Evolutionary conservation across 2,888 invertebrate genomes (phyloP).

Genomic region (Troglohyphantes excavatus): DNA sequence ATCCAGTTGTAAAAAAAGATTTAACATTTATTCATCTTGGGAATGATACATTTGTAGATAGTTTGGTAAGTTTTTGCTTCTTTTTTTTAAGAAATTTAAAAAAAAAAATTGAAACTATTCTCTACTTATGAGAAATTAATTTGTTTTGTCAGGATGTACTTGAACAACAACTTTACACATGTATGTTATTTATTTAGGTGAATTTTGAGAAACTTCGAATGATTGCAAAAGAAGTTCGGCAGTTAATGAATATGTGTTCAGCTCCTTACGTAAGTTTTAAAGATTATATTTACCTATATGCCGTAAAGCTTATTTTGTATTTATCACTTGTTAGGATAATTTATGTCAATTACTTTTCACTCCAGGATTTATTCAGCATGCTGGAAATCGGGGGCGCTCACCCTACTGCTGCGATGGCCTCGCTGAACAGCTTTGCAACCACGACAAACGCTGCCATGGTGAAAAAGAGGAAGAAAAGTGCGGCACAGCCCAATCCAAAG

Average conservation of each 20-base stretch:
- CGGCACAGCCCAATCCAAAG: slow-evolving; percentile 95
- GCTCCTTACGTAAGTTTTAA: slow-evolving; percentile 77
- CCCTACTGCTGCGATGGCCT: slow-evolving; percentile 93
- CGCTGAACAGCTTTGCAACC: slow-evolving; percentile 85
- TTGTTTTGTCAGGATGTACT: background rate
- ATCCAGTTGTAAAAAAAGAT: slow-evolving; percentile 87
- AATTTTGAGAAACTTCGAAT: slow-evolving; percentile 99
- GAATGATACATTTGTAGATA: slow-evolving; percentile 94
- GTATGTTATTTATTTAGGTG: slow-evolving; percentile 82
- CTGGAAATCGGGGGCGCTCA: slow-evolving; percentile 93
- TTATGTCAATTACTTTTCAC: background rate
- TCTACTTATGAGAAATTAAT: background rate
- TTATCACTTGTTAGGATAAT: too few relatives aligned
- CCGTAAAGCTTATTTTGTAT: too few relatives aligned
- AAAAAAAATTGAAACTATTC: background rate
- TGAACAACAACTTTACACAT: background rate
- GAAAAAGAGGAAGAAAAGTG: slow-evolving; percentile 93
- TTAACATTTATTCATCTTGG: slow-evolving; percentile 98
- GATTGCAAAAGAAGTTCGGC: slow-evolving; percentile 95
- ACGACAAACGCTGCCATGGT: slow-evolving; percentile 87
- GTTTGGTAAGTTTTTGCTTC: slow-evolving; percentile 84
- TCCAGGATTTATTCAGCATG: slow-evolving; percentile 89
- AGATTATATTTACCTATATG: background rate
- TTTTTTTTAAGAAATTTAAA: background rate
- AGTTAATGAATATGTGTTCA: slow-evolving; percentile 82